phyloP scores from a whole-genome alignment of 2,113 vertebrate species.

The Carassius auratus region DNA sequence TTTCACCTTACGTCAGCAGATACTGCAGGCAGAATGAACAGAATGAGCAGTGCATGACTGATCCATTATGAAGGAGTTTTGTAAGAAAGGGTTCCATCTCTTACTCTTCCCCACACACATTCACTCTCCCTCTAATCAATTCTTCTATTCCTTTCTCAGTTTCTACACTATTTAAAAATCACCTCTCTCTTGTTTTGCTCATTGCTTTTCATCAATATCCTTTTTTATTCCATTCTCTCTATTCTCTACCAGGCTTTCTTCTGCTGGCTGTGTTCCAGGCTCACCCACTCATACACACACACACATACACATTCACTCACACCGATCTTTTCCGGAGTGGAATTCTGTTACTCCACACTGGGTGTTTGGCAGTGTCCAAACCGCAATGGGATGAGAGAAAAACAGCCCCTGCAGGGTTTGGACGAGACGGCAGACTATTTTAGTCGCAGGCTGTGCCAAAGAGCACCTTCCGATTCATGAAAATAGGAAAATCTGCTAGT shows the following conservation, averaged over 20 bases:
- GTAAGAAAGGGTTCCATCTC: slow-evolving; percentile 19
- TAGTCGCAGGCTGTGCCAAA: background rate
- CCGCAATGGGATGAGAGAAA: slow-evolving; percentile 47
- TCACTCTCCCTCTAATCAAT: background rate
- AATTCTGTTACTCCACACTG: slow-evolving; percentile 38
- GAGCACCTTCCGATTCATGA: slow-evolving; percentile 11
- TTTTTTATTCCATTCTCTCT: background rate
- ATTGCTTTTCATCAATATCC: background rate
- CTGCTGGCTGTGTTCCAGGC: slow-evolving; percentile 34
- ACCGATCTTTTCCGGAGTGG: slow-evolving; percentile 41
- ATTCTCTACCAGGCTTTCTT: slow-evolving; percentile 8
- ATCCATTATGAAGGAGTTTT: slow-evolving; percentile 46
- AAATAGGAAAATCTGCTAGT: slow-evolving; percentile 19
- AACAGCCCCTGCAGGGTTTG: slow-evolving; percentile 26
- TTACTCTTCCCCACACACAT: background rate
- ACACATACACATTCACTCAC: slow-evolving; percentile 19
- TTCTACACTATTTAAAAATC: slow-evolving; percentile 3
- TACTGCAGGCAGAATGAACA: slow-evolving; percentile 37
- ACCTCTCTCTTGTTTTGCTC: slow-evolving; percentile 23
- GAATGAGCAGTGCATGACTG: slow-evolving; percentile 31
- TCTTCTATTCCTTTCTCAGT: background rate
- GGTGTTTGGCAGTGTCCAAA: slow-evolving; percentile 18
- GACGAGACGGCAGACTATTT: slow-evolving; percentile 32
- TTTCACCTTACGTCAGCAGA: slow-evolving; percentile 25
- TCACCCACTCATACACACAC: slow-evolving; percentile 32